A percentile compares a stretch with the other conserved stretches of the same genome.
Conservation (phyloP, 2,797 vertebrate species). For the Percopsis omiscomaycus region DNA sequence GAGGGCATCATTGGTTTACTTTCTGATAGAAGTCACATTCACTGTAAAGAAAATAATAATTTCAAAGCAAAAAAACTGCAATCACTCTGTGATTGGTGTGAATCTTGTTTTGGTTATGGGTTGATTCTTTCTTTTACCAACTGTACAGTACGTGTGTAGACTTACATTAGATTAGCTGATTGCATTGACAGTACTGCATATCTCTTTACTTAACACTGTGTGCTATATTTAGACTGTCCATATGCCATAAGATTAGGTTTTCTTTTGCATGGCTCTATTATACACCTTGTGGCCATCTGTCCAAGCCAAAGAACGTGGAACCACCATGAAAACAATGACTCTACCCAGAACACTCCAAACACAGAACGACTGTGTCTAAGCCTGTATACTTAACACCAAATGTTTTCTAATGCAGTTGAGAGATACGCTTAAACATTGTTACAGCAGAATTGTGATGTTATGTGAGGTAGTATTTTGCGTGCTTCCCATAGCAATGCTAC, state of each 20-base stretch:
- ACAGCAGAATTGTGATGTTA: background rate
- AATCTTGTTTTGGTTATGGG: conserved; percentile 22
- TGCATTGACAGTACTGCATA: conserved; percentile 6
- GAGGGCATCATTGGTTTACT: too few species aligned
- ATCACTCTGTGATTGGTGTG: too few species aligned
- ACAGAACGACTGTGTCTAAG: too few species aligned
- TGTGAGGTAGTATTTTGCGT: conserved; percentile 7
- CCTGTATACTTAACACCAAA: too few species aligned
- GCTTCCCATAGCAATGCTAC: conserved; percentile 13
- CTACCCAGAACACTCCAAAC: background rate
- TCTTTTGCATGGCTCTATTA: background rate
- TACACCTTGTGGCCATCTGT: conserved; percentile 9
- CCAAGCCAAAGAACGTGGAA: background rate
- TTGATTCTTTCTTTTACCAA: conserved; percentile 60
- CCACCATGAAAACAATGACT: background rate
- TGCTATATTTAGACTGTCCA: conserved; percentile 9
- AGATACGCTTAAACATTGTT: background rate
- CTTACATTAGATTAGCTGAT: conserved; percentile 26
- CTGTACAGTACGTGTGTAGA: conserved; percentile 29
- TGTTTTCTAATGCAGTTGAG: too few species aligned
- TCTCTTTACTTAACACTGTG: conserved; percentile 9
- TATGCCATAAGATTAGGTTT: background rate
- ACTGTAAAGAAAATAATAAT: too few species aligned
- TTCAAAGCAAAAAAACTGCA: too few species aligned
- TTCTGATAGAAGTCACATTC: too few species aligned